phyloP scores from a whole-genome alignment of 2,113 vertebrate species.

The Tor tambroides region DNA sequence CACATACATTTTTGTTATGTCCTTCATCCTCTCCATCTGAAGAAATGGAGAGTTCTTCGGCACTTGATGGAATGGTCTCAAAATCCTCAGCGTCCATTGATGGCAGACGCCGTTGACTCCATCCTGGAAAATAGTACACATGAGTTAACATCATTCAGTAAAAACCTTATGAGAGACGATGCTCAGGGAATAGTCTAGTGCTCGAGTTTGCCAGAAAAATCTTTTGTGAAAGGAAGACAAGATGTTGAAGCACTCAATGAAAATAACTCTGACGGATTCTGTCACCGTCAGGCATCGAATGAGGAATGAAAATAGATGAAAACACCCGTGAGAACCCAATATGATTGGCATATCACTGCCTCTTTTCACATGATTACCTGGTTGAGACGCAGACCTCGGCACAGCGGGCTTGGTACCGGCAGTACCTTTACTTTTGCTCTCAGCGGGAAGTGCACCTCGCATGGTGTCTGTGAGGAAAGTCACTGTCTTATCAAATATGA shows the following conservation, averaged over 20 bases:
- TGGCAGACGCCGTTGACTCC: conserved; percentile 79
- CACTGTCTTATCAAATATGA: conserved; percentile 53
- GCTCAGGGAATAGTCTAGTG: conserved; percentile 15
- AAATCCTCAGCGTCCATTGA: conserved; percentile 86
- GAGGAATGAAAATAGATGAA: neutral
- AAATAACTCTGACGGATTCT: conserved; percentile 12
- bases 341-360: conserved; percentile 4
- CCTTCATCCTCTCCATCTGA: conserved; percentile 85
- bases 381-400: conserved; percentile 88
- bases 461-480: conserved; percentile 81
- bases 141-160: neutral
- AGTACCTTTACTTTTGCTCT: conserved; percentile 75
- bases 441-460: conserved; percentile 78
- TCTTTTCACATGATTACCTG: conserved; percentile 78
- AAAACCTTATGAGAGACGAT: neutral
- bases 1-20: conserved; percentile 80
- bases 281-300: neutral
- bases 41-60: conserved; percentile 89
- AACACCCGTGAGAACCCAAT: neutral
- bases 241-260: neutral
- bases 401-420: conserved; percentile 70
- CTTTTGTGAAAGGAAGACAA: neutral
- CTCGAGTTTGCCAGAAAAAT: neutral
- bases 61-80: conserved; percentile 89
- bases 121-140: conserved; percentile 73